Percentiles rank a stretch among this genome's conserved stretches.
These are phyloP conservation scores for Blastomussa wellsi DNA, from an alignment of 92 coral and sea anemone genomes.

Conservation along the genomic window DNA sequence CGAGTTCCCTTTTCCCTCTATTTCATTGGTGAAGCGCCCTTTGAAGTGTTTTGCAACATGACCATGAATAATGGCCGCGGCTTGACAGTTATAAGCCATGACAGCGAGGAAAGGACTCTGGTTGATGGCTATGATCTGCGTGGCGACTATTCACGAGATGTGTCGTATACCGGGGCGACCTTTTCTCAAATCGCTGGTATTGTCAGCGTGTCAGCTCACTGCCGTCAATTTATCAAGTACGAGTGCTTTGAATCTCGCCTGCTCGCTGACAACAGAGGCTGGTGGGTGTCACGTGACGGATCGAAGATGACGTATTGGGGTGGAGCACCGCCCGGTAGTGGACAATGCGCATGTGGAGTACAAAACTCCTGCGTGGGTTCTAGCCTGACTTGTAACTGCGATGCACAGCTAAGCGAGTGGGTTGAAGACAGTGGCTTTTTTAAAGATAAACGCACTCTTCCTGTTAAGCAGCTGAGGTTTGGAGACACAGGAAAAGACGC, in stretches of 20 bases:
- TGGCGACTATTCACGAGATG: conserved; percentile 3
- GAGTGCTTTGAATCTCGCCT: conserved; percentile 10
- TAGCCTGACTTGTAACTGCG: conserved; percentile 23
- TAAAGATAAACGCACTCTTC: conserved; percentile 33
- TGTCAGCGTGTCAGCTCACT: conserved; percentile 5
- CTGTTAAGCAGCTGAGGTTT: conserved; percentile 34
- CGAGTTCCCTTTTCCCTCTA: no score
- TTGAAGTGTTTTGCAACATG: conserved; percentile 38
- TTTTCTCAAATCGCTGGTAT: conserved; percentile 1
- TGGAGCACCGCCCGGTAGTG: conserved; percentile 47
- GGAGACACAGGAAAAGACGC: background rate
- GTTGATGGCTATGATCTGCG: background rate
- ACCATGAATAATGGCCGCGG: background rate
- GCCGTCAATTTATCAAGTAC: conserved; percentile 37
- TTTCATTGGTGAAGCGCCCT: background rate
- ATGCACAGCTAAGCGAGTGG: background rate
- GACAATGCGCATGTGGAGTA: conserved; percentile 44
- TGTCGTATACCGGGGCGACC: conserved; percentile 3
- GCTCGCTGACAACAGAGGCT: background rate
- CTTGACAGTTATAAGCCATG: conserved; percentile 31
- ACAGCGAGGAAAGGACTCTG: background rate
- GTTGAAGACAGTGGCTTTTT: conserved; percentile 46
- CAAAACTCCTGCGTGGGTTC: background rate
- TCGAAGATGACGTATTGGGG: conserved; percentile 48
- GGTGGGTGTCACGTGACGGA: conserved; percentile 61